Evolutionary conservation across 2,888 invertebrate genomes (phyloP).

Genomic region (Arenicola marina): DNA sequence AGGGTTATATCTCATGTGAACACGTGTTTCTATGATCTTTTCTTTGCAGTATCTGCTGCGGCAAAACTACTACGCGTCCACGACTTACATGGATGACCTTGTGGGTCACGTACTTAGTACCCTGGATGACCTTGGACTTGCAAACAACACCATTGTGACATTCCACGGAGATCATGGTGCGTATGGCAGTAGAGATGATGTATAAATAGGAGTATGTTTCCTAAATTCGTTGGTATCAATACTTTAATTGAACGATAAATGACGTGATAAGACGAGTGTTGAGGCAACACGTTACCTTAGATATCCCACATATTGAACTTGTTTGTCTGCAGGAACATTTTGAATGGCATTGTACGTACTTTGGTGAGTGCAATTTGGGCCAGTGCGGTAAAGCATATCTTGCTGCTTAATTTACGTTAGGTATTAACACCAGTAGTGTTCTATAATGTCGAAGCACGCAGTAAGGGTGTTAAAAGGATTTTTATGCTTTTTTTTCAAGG

Average conservation of each 20-base stretch:
- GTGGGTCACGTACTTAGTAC: slow-evolving; percentile 73
- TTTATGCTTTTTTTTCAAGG: slow-evolving; percentile 64
- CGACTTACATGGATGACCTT: slow-evolving; percentile 79
- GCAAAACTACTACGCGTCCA: slow-evolving; percentile 82
- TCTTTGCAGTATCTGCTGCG: slow-evolving; percentile 67
- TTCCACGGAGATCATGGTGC: slow-evolving; percentile 84
- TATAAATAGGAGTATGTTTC: too few relatives aligned
- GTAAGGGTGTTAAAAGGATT: background rate
- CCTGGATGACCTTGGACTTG: slow-evolving; percentile 63
- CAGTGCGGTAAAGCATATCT: background rate
- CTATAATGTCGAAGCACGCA: too few relatives aligned
- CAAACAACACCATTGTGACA: slow-evolving; percentile 73
- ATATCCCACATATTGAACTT: too few relatives aligned
- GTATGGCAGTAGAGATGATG: slow-evolving; percentile 20
- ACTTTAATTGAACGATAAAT: too few relatives aligned
- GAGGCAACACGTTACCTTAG: too few relatives aligned
- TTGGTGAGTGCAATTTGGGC: background rate
- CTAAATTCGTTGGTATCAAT: too few relatives aligned
- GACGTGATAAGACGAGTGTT: too few relatives aligned
- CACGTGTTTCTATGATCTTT: background rate
- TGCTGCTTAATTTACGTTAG: background rate
- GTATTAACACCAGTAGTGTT: background rate
- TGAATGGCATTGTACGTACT: too few relatives aligned
- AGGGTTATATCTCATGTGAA: background rate
- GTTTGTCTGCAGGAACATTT: too few relatives aligned